A percentile compares a stretch with the other conserved stretches of the same genome.
phyloP scores from a whole-genome alignment of 1,140 invertebrate genomes.

The Ptiloglossa arizonensis region DNA sequence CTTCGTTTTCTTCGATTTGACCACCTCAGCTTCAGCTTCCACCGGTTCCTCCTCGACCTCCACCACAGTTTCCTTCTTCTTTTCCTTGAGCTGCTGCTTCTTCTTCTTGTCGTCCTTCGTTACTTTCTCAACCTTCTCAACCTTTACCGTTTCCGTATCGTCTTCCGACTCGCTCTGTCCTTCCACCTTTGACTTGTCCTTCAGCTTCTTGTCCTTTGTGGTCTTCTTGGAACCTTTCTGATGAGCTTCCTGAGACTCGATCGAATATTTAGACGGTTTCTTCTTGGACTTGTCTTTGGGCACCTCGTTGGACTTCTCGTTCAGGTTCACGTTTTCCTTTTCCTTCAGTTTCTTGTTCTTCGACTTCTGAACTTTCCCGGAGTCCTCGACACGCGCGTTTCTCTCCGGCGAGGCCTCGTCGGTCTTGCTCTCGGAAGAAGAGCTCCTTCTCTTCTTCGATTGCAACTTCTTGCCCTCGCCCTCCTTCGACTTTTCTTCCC shows the following conservation, averaged over 20 bases:
- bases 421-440: constrained; percentile 19
- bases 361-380: background rate
- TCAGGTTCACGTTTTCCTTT: background rate
- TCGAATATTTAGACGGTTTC: constrained; percentile 2
- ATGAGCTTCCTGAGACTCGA: background rate
- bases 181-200: constrained; percentile 24
- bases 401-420: background rate
- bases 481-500: background rate
- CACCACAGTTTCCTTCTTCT: background rate
- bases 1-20: background rate
- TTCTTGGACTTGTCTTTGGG: constrained; percentile 42
- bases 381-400: background rate
- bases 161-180: constrained; percentile 14
- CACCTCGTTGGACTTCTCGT: background rate
- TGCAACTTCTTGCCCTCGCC: constrained; percentile 5
- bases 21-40: background rate
- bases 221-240: constrained; percentile 30
- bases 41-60: background rate
- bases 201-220: constrained; percentile 34
- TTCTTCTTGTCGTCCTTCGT: constrained; percentile 41
- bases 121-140: constrained; percentile 1
- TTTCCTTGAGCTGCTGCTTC: constrained; percentile 38
- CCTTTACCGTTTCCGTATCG: constrained; percentile 2
- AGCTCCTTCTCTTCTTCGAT: constrained; percentile 27
- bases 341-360: constrained; percentile 32